Percentiles rank a stretch among this genome's conserved stretches.
Conservation (phyloP, 2,888 invertebrate genomes). For the Silvanus unidentatus region DNA sequence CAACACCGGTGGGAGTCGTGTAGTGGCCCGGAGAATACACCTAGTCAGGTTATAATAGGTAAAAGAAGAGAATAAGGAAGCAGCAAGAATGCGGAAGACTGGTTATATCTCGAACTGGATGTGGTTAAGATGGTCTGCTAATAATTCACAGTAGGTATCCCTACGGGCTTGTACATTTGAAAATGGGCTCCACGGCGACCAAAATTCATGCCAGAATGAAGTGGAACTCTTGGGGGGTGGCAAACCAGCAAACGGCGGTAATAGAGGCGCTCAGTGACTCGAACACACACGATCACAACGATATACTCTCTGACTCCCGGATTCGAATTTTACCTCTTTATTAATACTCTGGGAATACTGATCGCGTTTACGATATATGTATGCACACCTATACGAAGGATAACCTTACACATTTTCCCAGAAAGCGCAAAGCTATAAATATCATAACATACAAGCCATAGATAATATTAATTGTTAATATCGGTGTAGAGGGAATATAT, state of each 20-base stretch:
- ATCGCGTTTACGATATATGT: slow-evolving; percentile 1
- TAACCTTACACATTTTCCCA: background rate
- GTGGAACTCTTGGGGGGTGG: slow-evolving; percentile 1
- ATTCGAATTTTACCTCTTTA: slow-evolving; percentile 15
- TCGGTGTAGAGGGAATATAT: background rate
- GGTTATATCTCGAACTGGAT: slow-evolving; percentile 17
- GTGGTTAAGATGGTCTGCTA: slow-evolving; percentile 20
- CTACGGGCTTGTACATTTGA: slow-evolving; percentile 14
- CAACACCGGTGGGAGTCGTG: slow-evolving; percentile 15
- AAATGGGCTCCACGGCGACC: slow-evolving; percentile 16
- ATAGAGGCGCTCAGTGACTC: slow-evolving; percentile 1
- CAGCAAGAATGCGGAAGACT: slow-evolving; percentile 11
- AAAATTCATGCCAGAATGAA: slow-evolving; percentile 3
- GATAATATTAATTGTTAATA: slow-evolving; percentile 1
- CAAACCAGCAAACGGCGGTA: no score
- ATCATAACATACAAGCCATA: background rate
- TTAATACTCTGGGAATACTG: slow-evolving; percentile 18
- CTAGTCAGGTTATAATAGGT: slow-evolving; percentile 7
- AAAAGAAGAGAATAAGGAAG: slow-evolving; percentile 4
- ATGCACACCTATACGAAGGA: no score
- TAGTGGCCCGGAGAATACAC: background rate
- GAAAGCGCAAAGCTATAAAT: background rate
- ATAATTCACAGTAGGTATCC: slow-evolving; percentile 14
- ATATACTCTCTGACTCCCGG: slow-evolving; percentile 1
- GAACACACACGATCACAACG: slow-evolving; percentile 4